Percentiles rank a stretch among this genome's conserved stretches.
Conservation (phyloP, 2,888 invertebrate genomes). For the Mylabris sibirica region DNA sequence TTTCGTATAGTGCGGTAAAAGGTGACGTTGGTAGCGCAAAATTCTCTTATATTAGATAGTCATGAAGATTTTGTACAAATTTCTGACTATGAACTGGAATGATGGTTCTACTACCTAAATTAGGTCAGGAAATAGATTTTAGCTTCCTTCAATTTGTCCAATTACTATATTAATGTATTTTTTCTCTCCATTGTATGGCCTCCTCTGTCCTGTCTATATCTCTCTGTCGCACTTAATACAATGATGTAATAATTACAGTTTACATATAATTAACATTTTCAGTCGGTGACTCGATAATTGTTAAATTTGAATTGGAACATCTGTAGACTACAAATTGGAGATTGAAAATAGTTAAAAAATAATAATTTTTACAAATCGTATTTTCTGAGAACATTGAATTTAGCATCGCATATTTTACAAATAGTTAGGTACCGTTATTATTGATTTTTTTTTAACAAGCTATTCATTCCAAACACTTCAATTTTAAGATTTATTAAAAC, state of each 20-base stretch:
- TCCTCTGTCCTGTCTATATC: background rate
- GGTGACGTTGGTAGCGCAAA: slow-evolving; percentile 34
- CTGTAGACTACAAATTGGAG: no score
- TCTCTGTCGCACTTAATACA: background rate
- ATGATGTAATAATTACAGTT: background rate
- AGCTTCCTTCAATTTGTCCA: background rate
- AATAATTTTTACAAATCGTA: no score
- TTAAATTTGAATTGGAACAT: slow-evolving; percentile 21
- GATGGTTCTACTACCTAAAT: slow-evolving; percentile 21
- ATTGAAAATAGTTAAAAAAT: background rate
- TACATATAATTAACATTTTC: slow-evolving; percentile 20
- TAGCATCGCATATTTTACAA: no score
- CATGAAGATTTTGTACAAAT: slow-evolving; percentile 8
- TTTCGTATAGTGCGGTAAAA: slow-evolving; percentile 27
- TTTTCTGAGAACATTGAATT: no score
- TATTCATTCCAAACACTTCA: background rate
- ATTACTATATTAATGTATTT: background rate
- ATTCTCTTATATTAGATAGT: slow-evolving; percentile 25
- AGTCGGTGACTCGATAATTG: slow-evolving; percentile 24
- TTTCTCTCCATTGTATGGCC: background rate
- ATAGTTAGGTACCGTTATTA: no score
- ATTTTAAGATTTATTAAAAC: background rate
- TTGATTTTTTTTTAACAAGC: no score
- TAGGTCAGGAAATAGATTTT: slow-evolving; percentile 1
- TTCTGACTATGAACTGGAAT: background rate